Base-by-base conservation (phyloP, 2,113 vertebrate species). In the Campylomormyrus numenius region DNA sequence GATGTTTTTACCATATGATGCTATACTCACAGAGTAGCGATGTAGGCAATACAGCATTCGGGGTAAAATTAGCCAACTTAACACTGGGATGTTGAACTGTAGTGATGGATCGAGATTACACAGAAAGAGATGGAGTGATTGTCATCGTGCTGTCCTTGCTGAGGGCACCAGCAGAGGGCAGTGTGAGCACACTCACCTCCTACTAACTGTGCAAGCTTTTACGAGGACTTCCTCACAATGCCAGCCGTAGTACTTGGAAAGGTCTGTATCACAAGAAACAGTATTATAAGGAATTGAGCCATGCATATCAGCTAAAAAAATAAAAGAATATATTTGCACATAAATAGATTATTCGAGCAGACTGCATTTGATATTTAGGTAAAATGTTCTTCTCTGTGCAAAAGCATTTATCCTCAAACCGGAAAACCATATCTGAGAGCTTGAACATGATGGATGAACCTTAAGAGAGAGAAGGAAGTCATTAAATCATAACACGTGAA, bases 401-500 rank as follows among this genome's bases (percentile, higher is more conserved):
- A 88, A 88, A n/a, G 10, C 35, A 88, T 62, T 45, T 42, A 42
- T 48, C 46, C 39, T n/a, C 56, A 62, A 45, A 88, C 17, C 39
- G 7, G 39, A 62, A 88, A 88, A 35, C 21, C 58, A 7, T 70
- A 46, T 17, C 48, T 9, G 13, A 85, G 42, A 85, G 46, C 45
- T 21, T n/a, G 45, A 46, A 45, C 9, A 46, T 85, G 83, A 85
- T 85, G 83, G 83, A 85, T 85, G 83, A 48, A 46, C 15, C 58
- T 66, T n/a, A 11, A 62, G 39, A 50, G 19, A 83, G 17, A 66
- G 88, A 85, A 94, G 93, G 94, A 96, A 95, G 93, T 94, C 85
- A 91, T 94, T 94, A 95, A 95, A 95, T 94, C 92, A 94, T 93
- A 94, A 95, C 94, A 94, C 89, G 89, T 94, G 95, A 93, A 94